A percentile compares a stretch with the other conserved stretches of the same genome.
These are phyloP conservation scores for Aproaerema taeniolella DNA, from an alignment of 2,888 invertebrate genomes.

Conservation along the genomic window DNA sequence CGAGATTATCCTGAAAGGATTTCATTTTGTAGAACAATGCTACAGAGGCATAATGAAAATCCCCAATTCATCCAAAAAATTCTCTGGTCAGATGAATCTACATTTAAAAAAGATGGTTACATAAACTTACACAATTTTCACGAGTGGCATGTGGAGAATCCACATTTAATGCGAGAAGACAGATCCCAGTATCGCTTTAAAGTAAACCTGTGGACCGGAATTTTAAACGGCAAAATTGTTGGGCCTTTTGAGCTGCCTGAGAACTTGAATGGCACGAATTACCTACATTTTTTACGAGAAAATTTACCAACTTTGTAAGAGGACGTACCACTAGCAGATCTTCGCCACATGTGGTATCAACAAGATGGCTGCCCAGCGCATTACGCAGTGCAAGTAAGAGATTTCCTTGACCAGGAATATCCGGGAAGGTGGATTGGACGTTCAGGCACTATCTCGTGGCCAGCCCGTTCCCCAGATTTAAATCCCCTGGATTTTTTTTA, in stretches of 20 bases:
- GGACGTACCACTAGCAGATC: not conserved
- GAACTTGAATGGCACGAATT: constrained; percentile 11
- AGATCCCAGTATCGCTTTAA: constrained; percentile 23
- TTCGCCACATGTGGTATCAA: constrained; percentile 15
- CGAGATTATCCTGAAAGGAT: constrained; percentile 16
- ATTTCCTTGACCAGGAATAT: constrained; percentile 11
- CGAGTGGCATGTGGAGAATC: constrained; percentile 12
- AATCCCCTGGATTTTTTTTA: too few species aligned
- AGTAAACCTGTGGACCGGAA: constrained; percentile 23
- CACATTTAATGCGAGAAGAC: constrained; percentile 19
- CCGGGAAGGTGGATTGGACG: constrained; percentile 15
- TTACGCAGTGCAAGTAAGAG: constrained; percentile 11
- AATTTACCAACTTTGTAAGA: constrained; percentile 3
- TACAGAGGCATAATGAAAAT: constrained; percentile 15
- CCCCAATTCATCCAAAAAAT: constrained; percentile 11
- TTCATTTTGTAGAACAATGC: constrained; percentile 18
- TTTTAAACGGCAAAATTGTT: constrained; percentile 18
- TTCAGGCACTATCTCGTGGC: constrained; percentile 13
- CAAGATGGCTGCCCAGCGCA: constrained; percentile 18
- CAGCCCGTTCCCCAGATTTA: constrained; percentile 13
- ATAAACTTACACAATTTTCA: constrained; percentile 19
- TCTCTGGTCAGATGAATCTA: constrained; percentile 18
- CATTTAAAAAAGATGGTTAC: constrained; percentile 18
- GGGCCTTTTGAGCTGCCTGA: constrained; percentile 17
- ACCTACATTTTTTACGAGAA: constrained; percentile 13